Base-by-base conservation (phyloP, 2,797 vertebrate species). In the Sebastiscus albofasciatus region DNA sequence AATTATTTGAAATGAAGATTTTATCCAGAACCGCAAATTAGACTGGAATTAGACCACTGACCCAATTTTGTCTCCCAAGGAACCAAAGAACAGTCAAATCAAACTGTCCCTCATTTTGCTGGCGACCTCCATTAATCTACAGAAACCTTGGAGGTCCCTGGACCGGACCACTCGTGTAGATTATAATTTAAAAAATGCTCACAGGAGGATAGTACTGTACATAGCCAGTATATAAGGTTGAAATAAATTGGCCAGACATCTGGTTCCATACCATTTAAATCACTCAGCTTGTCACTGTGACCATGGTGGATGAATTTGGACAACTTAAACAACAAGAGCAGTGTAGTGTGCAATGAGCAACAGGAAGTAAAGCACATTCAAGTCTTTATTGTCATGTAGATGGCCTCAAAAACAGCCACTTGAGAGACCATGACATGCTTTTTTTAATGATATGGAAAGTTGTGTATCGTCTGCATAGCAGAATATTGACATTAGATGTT, bases 381-480 rank as follows among this genome's bases (percentile, higher is more conserved):
- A 13, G 20, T 6, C 52, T 77, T 75, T 42, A 72, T 59, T 65
- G 27, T 52, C 49, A 55, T 16, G 42, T 55, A 18, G 18, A 31
- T 31, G 4, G 9, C 24, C 31, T 70, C 18, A 75, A 61, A 64
- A 77, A 52, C 46, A 67, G 31, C n/a, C 14, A 36, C 14, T 18
- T 27, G 6, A 72, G 8, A 56, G 49, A 69, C 6, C 5, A 20
- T 27, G 6, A 6, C 14, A 46, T 61, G 11, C 18, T 61, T 62
- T 62, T 10, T 59, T 59, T 73, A 72, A 78, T 79, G 22, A 66
- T 39, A 49, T 56, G 2, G 13, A 80, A 69, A 77, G 14, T 60
- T 75, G 20, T 52, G 24, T 33, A 80, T 80, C 18, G 27, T 85
- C 83, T 86, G 77, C 87, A 78, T 75, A 74, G 75, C 83, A 86